Evolutionary conservation across 2,113 vertebrate species (phyloP).

Genomic region (Gavia stellata): DNA sequence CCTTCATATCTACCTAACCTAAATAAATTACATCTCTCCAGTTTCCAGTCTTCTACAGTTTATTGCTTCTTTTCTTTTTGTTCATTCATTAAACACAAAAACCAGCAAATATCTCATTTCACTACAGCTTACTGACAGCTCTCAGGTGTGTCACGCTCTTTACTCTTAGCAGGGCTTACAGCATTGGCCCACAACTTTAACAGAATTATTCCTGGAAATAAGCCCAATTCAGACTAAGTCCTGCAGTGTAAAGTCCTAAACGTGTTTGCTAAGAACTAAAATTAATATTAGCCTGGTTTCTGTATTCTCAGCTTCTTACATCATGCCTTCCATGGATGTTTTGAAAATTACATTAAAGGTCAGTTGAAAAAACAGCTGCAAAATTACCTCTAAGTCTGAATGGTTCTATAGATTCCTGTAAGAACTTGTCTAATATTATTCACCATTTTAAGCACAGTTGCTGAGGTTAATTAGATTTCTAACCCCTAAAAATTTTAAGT

Average conservation of each 20-base stretch:
- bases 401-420: not conserved
- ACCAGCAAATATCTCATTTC: not conserved
- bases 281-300: not conserved
- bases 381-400: not conserved
- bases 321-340: not conserved
- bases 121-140: not conserved
- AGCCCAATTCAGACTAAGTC: not conserved
- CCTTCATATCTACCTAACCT: not conserved
- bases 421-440: slow-evolving; percentile 41
- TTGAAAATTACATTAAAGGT: slow-evolving; percentile 53
- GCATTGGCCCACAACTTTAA: not conserved
- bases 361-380: not conserved
- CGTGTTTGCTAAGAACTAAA: not conserved
- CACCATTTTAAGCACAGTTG: slow-evolving; percentile 61
- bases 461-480: slow-evolving; percentile 77
- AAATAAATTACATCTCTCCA: not conserved
- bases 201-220: not conserved
- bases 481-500: slow-evolving; percentile 70
- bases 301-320: not conserved
- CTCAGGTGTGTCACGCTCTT: not conserved
- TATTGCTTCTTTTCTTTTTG: not conserved
- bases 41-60: not conserved
- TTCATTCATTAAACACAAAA: not conserved
- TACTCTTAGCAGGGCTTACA: not conserved
- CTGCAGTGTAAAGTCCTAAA: not conserved